Percentiles rank a stretch among this genome's conserved stretches.
These are phyloP conservation scores for Drosophila monieri DNA, from an alignment of 2,888 invertebrate species.

Conservation along the genomic window DNA sequence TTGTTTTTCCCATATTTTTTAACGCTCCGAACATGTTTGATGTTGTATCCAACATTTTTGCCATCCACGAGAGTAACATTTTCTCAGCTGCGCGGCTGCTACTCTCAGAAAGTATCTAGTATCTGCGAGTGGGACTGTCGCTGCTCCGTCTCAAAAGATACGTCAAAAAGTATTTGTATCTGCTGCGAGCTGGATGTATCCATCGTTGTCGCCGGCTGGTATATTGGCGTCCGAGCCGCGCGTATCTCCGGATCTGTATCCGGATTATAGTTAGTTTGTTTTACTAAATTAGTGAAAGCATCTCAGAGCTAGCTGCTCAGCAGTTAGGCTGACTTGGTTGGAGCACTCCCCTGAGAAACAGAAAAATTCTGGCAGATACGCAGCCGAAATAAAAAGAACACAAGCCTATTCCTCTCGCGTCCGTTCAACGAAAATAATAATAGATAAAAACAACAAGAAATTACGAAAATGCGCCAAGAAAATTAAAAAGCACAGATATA, in stretches of 20 bases:
- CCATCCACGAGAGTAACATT: no score
- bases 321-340: constrained; percentile 39
- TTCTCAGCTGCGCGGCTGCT: no score
- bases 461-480: constrained; percentile 56
- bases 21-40: no score
- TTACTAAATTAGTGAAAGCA: constrained; percentile 9
- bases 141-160: neutral
- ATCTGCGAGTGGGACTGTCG: neutral
- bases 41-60: no score
- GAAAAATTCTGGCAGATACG: constrained; percentile 42
- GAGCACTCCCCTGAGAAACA: constrained; percentile 12
- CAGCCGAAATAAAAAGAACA: constrained; percentile 15
- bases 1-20: no score
- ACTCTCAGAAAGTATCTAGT: neutral
- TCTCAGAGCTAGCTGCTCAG: constrained; percentile 5
- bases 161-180: constrained; percentile 41
- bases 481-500: constrained; percentile 28
- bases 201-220: constrained; percentile 42
- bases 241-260: constrained; percentile 44
- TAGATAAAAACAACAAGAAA: constrained; percentile 28
- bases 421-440: constrained; percentile 43
- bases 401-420: constrained; percentile 47
- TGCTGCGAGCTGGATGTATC: constrained; percentile 72
- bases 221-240: constrained; percentile 31
- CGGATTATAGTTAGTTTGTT: constrained; percentile 36